Percentiles rank a stretch among this genome's conserved stretches.
These are phyloP conservation scores for Lysandra bellargus DNA, from an alignment of 2,888 invertebrate species.

Conservation along the genomic window DNA sequence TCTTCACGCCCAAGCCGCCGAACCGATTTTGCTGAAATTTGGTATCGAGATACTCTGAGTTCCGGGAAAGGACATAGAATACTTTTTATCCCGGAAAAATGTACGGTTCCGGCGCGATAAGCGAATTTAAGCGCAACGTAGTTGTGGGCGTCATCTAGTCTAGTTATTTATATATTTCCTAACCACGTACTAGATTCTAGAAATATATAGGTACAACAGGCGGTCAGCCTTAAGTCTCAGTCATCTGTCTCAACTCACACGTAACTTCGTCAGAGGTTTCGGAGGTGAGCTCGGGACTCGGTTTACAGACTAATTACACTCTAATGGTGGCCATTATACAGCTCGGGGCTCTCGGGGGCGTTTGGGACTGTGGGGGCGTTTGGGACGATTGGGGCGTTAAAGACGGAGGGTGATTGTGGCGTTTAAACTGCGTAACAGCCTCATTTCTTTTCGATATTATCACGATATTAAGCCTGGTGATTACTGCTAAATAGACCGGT, in stretches of 20 bases:
- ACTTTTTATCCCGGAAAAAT: too few species aligned
- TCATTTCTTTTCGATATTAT: conserved; percentile 15
- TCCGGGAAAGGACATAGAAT: too few species aligned
- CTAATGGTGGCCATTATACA: neutral
- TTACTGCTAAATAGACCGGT: neutral
- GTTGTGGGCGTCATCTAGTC: too few species aligned
- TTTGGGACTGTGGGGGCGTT: neutral
- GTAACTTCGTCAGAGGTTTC: neutral
- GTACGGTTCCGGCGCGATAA: too few species aligned
- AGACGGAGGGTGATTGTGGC: neutral
- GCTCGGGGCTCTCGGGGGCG: neutral
- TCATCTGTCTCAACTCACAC: neutral
- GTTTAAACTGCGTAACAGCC: neutral
- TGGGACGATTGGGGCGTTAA: neutral
- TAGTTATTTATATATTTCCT: too few species aligned
- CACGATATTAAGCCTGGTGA: neutral
- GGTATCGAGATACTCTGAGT: too few species aligned
- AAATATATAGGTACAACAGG: too few species aligned
- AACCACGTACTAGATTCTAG: too few species aligned
- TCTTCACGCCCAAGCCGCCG: too few species aligned
- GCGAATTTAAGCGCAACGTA: too few species aligned
- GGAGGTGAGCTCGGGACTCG: neutral
- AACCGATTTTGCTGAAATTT: too few species aligned
- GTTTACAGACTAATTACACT: conserved; percentile 1
- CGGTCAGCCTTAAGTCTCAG: neutral